Percentiles rank a stretch among this genome's conserved stretches.
Conservation (phyloP, 2,888 invertebrate genomes). For the Rotaria magnacalcarata region DNA sequence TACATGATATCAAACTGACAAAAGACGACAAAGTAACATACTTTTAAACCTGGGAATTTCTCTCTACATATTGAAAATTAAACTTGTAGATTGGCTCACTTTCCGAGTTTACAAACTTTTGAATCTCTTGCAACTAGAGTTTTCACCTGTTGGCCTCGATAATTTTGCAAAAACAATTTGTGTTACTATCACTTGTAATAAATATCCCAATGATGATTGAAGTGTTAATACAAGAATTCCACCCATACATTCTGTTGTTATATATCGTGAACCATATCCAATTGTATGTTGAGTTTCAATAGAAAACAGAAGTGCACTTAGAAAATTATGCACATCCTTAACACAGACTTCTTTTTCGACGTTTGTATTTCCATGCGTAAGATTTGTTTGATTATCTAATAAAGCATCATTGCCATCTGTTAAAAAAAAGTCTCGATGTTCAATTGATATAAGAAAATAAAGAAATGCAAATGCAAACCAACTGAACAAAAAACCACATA, state of each 20-base stretch:
- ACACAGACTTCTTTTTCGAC: neutral
- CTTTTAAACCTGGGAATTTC: too few relatives aligned
- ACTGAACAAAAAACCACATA: conserved; percentile 37
- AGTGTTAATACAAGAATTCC: conserved; percentile 81
- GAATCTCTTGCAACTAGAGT: too few relatives aligned
- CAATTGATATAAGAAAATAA: conserved; percentile 36
- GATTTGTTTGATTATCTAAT: neutral
- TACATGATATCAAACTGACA: too few relatives aligned
- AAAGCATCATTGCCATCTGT: neutral
- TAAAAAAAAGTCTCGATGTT: neutral
- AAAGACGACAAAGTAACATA: too few relatives aligned
- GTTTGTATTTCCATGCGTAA: neutral
- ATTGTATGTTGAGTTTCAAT: conserved; percentile 95
- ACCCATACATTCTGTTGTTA: conserved; percentile 83
- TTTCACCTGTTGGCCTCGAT: conserved; percentile 73
- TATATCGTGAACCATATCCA: conserved; percentile 77
- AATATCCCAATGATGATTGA: conserved; percentile 82
- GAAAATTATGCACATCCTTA: conserved; percentile 9
- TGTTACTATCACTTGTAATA: conserved; percentile 67
- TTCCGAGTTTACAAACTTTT: too few relatives aligned
- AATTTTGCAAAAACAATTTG: conserved; percentile 79
- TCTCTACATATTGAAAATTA: too few relatives aligned
- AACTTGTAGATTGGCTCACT: too few relatives aligned
- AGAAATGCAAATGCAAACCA: conserved; percentile 44
- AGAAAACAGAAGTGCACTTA: conserved; percentile 73